phyloP scores from a whole-genome alignment of 2,113 vertebrate species.

The Typhlomys cinereus region DNA sequence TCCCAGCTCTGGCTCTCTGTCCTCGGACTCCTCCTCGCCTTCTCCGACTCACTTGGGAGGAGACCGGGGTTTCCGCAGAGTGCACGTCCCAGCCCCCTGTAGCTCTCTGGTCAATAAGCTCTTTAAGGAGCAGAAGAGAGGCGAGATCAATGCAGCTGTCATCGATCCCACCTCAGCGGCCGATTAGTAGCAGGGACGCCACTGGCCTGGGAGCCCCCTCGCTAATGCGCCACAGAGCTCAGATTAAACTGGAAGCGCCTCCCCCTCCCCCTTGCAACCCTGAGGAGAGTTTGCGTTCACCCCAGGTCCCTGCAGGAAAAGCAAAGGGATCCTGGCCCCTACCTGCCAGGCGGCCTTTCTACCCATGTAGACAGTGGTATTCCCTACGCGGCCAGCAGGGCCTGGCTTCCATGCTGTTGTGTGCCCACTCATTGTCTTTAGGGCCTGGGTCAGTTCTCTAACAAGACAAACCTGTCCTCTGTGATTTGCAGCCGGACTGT shows the following conservation, averaged over 20 bases:
- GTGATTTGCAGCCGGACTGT: not conserved
- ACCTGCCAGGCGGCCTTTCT: not conserved
- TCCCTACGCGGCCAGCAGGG: not conserved
- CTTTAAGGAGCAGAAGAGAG: constrained; percentile 70
- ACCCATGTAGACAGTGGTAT: not conserved
- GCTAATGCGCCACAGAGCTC: not conserved
- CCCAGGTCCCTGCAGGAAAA: no score
- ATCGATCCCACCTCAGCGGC: constrained; percentile 40
- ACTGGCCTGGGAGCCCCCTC: constrained; percentile 2
- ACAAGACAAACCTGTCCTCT: no score
- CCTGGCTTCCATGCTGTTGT: not conserved
- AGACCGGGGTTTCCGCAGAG: not conserved
- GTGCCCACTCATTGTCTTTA: not conserved
- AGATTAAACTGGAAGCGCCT: constrained; percentile 53
- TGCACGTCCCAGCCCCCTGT: not conserved
- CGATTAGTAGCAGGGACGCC: constrained; percentile 43
- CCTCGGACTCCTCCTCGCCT: not conserved
- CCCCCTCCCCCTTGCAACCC: not conserved
- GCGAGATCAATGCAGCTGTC: constrained; percentile 62
- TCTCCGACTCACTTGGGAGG: not conserved
- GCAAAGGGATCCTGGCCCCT: not conserved
- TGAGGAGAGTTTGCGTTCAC: not conserved
- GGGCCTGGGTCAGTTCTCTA: not conserved
- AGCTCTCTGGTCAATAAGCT: constrained; percentile 71
- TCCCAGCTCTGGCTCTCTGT: not conserved